Evolutionary conservation across 2,797 vertebrate species (phyloP), one percentile per base, ranked within the genome.

Genomic region (Labroides dimidiatus): DNA sequence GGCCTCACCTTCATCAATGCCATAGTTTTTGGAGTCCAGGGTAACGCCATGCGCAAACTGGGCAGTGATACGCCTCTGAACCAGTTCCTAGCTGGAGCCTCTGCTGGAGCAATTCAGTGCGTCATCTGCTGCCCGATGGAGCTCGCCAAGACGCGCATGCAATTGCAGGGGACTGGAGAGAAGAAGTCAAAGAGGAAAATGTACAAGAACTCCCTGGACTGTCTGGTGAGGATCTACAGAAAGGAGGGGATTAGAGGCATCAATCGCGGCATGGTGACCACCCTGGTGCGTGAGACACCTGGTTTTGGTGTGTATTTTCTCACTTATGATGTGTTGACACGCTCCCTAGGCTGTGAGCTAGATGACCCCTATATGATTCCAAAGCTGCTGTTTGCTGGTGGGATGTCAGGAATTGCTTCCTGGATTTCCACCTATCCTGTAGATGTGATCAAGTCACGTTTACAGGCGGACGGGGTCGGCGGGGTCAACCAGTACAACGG

Each of bases 61-160:
- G 96, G 94, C 47, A 81, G 77, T 0, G 98, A 99, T 92, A 97
- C 97, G 0, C 98, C 98, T 0, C 72, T 95, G 41, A 96, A 99
- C 92, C 98, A 99, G 93, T 99, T 99, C 84, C 81, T 99, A 49
- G 97, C 98, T 0, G 98, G 98, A 2, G 94, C 97, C 0, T 96
- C 97, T 0, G 98, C 98, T 0, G 98, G 98, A 0, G 67, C 96
- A 74, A 97, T 99, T 84, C 98, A 99, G 88, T 98, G 96, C 0
- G 81, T 99, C 60, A 96, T 99, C 79, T 99, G 97, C 91, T 99
- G 98, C 70, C 98, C 98, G 1, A 98, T 99, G 97, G 98, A 99
- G 86, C 82, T 99, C 86, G 97, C 97, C 37, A 99, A 99, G 93
- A 99, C 98, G 0, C 96, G 98, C 77, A 96, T 99, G 96, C 98